Base-by-base conservation (phyloP, 2,113 vertebrate species). In the Genyomyrus donnyi region DNA sequence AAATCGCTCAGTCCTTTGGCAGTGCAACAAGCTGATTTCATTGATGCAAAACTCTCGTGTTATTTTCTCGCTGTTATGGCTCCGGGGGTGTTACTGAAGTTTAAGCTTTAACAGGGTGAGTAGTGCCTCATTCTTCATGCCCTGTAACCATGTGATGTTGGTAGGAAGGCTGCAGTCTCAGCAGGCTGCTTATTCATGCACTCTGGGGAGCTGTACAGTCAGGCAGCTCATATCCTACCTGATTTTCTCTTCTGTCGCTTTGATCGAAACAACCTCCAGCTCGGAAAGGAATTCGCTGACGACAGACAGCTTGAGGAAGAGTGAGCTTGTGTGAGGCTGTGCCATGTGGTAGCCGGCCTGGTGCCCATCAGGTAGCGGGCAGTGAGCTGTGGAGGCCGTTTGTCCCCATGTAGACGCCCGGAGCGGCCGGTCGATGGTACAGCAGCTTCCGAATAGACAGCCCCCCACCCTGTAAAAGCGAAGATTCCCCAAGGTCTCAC, bases 1-100 rank as follows among this genome's bases (percentile, higher is more conserved):
- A 91, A 48, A 94, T 92, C 19, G 42, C 93, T 93, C 92, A 92
- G 93, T 93, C 85, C 53, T 53, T 83, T 49, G 48, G 17, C 48
- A 24, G 70, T 8, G 27, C 70, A 89, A 80, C 66, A 49, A 50
- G 70, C 46, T 39, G 15, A 62, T 85, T 48, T 85, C 45, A 85
- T 10, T 85, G 45, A 85, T n/a, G 83, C 24, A n/a, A 85, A 17
- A 46, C 80, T 84, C 35, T 48, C 8, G 1, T 85, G 83, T 48
- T 85, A 46, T 24, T 85, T 48, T n/a, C 42, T 85, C 42, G 1
- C 83, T 48, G 42, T 46, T 48, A 84, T 84, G 83, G 83, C 45
- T 85, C 19, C 21, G 3, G 45, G 83, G 83, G 19, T 85, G 45
- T 85, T 85, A 85, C 45, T 45, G 83, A 85, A 11, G 83, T 46